These are phyloP conservation scores for human DNA, from an alignment of 2,113 vertebrate genomes.

Conservation along the genomic window DNA sequence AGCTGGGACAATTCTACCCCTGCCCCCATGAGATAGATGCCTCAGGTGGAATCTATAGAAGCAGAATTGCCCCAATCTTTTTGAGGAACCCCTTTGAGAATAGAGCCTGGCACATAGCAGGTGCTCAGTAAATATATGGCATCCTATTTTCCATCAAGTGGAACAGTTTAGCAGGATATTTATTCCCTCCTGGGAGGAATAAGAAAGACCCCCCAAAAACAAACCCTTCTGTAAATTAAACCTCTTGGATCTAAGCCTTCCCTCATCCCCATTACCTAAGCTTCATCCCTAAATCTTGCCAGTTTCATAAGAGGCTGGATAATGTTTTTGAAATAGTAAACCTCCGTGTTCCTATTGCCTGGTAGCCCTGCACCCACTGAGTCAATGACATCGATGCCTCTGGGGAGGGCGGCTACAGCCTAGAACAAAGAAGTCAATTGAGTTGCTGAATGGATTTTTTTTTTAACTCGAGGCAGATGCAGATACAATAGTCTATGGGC, in stretches of 20 bases:
- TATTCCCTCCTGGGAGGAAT: background rate
- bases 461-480: background rate
- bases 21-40: background rate
- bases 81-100: background rate
- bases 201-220: background rate
- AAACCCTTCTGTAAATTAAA: background rate
- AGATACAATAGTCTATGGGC: background rate
- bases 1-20: background rate
- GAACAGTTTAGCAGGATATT: background rate
- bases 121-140: background rate
- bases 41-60: background rate
- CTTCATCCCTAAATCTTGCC: background rate
- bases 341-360: background rate
- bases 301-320: background rate
- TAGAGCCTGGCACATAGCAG: background rate
- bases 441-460: conserved; percentile 15
- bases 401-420: background rate
- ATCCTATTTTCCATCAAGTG: background rate
- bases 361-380: background rate
- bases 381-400: background rate
- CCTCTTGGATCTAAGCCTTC: background rate
- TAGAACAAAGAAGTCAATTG: conserved; percentile 40
- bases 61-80: background rate
- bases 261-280: background rate
- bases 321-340: conserved; percentile 52